Evolutionary conservation across 2,888 invertebrate species (phyloP), one percentile per base, ranked within the genome.

Genomic region (Trypoxylon attenuatum): DNA sequence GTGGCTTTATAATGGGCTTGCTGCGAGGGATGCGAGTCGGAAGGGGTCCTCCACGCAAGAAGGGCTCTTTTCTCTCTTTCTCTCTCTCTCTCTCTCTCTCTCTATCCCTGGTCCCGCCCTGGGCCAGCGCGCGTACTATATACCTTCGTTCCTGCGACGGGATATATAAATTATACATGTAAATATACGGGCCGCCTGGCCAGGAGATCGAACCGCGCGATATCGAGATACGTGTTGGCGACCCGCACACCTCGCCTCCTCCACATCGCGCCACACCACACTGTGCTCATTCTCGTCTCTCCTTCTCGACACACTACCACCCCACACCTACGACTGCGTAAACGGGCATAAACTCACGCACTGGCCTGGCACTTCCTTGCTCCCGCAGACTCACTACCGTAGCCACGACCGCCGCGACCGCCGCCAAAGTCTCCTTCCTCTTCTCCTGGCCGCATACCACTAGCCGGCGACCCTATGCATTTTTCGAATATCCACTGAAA

Each of bases 141-240:
- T n/a, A 60, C 55, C 65, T 73, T 60, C 69, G 68, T 69, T 65
- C 75, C 66, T 52, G 66, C 76, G 53, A 70, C 75, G 77, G 79
- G 81, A 80, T 83, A 84, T 83, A 84, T 84, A 83, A 84, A 84
- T 84, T 84, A 84, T 84, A 83, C 84, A 84, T 84, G 83, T 84
- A 84, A 84, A 84, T 84, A 84, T 83, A 84, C 82, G 79, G 77
- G 73, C 83, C 73, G 76, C 75, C 76, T 33, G 49, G 69, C 67
- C 76, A 64, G 71, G 74, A 83, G 84, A 84, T 84, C 82, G 79
- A 84, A 84, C 71, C 62, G 71, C 68, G 61, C 78, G 83, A 84
- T 84, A 83, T 82, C 82, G 78, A 80, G 74, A 83, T 82, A 81
- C 79, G 82, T 82, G 79, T 81, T 79, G 79, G 82, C 79, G 78